Evolutionary conservation across 2,888 invertebrate genomes (phyloP).

Genomic region (Stenoptilia bipunctidactyla): DNA sequence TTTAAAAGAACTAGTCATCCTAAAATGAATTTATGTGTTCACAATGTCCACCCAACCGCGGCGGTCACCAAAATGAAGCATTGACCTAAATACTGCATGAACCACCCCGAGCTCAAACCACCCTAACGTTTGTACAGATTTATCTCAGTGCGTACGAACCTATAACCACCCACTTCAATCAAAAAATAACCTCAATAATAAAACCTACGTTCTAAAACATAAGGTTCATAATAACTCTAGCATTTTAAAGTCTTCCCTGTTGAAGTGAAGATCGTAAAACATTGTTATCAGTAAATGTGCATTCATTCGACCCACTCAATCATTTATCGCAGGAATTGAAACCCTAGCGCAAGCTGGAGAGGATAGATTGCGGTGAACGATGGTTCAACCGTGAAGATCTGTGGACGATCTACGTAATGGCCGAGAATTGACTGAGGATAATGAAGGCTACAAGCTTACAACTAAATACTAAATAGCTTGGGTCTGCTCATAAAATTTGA

Average conservation of each 20-base stretch:
- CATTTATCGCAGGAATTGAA: background rate
- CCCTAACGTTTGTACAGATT: too few relatives aligned
- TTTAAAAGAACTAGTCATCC: too few relatives aligned
- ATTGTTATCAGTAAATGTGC: conserved; percentile 1
- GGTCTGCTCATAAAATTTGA: too few relatives aligned
- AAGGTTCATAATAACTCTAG: background rate
- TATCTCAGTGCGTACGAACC: background rate
- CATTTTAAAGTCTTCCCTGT: too few relatives aligned
- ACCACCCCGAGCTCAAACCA: too few relatives aligned
- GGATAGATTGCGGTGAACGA: background rate
- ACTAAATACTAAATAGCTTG: too few relatives aligned
- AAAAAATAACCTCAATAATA: background rate
- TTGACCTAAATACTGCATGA: too few relatives aligned
- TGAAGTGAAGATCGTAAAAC: background rate
- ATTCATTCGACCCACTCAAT: background rate
- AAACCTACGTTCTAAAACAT: background rate
- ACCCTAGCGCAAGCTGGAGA: background rate
- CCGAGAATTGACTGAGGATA: too few relatives aligned
- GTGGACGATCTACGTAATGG: background rate
- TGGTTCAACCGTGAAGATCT: background rate
- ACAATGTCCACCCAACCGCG: too few relatives aligned
- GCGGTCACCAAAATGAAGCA: too few relatives aligned
- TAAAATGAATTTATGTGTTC: too few relatives aligned
- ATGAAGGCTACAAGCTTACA: too few relatives aligned
- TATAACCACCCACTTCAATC: background rate